Base-by-base conservation (phyloP, 1,140 invertebrate genomes). In the Scaptodrosophila lebanonensis region DNA sequence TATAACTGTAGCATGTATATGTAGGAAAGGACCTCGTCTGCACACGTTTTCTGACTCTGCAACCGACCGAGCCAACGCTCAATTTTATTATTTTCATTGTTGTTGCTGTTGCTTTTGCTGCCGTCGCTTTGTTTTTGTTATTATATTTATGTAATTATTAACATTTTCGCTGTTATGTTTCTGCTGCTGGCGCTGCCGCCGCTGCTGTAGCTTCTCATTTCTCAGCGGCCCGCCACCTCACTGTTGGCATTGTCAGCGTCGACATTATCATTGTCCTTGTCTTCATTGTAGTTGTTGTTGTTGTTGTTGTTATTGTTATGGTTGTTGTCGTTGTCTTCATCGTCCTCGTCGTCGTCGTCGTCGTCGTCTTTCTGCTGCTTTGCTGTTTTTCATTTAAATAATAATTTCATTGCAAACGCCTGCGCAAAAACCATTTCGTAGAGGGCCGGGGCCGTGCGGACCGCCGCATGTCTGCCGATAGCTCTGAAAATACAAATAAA, bases 61-160 rank as follows among this genome's bases (percentile, higher is more conserved):
- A 13, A 3, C 3, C 45, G 7, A 32, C 9, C 17, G 13, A n/a
- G 11, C 29, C 13, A 16, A 35, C 15, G 15, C 35, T 42, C 32
- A 13, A 7, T 25, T 13, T 25, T 40, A 42, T 50, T 65, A 48
- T 36, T 9, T 22, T n/a, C 17, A 15, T 39, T 32, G 42, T 27
- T 65, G 50, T 49, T 57, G 65, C 52, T 58, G 49, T 56, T 36
- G 36, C 59, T 25, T 25, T 40, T 54, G 60, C 44, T 71, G 50
- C 58, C 59, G 29, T 45, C 56, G 30, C 40, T 65, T 65, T 65
- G 61, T 64, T 77, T 76, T 68, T 65, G 65, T 82, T 79, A 60
- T 82, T 66, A 82, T n/a, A n/a, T 79, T 79, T 79, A 82, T 79
- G 75, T 82, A 79, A 79, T 79, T 79, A 82, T 79, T 79, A 77